Evolutionary conservation across 2,797 vertebrate genomes (phyloP).

Genomic region (Phylloscopus collybita): DNA sequence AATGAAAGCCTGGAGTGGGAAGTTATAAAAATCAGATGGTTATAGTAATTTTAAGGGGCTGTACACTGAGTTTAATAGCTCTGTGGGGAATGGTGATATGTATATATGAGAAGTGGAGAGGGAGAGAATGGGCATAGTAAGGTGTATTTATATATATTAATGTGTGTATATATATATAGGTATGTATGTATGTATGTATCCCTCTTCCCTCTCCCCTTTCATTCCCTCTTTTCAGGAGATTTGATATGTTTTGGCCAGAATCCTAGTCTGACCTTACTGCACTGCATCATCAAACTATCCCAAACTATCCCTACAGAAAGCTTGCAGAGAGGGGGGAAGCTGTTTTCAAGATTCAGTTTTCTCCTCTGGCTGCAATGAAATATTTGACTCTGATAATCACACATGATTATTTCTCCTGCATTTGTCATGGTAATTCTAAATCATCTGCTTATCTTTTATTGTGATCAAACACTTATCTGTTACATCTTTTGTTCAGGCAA

Average conservation of each 20-base stretch:
- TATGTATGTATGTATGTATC: neutral
- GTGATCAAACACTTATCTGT: neutral
- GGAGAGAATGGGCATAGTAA: neutral
- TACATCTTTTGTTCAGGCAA: neutral
- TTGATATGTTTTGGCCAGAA: conserved; percentile 1
- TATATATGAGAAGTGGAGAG: neutral
- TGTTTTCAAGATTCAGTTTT: neutral
- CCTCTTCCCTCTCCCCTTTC: neutral
- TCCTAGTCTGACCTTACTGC: neutral
- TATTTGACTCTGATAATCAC: neutral
- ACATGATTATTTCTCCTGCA: neutral
- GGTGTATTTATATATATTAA: neutral
- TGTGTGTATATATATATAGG: neutral
- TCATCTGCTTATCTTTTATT: neutral
- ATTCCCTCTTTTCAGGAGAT: neutral
- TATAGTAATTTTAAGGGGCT: conserved; percentile 39
- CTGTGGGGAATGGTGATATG: neutral
- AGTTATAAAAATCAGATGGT: conserved; percentile 66
- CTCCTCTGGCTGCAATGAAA: neutral
- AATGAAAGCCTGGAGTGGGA: conserved; percentile 64
- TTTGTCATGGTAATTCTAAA: neutral
- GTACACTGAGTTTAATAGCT: conserved; percentile 15
- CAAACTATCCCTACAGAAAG: neutral
- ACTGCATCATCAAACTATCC: neutral
- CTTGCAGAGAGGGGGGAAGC: neutral